Base-by-base conservation (phyloP, 2,888 invertebrate genomes). In the Hydrotaea diabolus region DNA sequence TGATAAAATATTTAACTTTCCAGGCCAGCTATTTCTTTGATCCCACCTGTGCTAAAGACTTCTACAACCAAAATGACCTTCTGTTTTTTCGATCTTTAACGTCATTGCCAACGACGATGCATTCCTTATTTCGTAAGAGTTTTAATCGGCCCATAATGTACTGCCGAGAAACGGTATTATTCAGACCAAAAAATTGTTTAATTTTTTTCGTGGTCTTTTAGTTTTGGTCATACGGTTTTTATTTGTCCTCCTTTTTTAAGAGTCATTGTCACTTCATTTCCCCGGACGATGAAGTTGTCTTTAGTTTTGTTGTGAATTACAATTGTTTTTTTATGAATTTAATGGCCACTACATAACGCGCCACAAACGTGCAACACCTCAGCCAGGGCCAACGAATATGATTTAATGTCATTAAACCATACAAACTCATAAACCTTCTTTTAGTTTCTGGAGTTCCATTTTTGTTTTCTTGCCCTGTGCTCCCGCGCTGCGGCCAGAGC, bases 341-440 rank as follows among this genome's bases (percentile, higher is more conserved):
- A 66, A 8, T 69, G 39, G 39, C 39, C 39, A 1, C 66, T 53
- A 43, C 69, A 59, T 36, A 55, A 21, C 53, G 72, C 72, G 7
- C 2, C 64, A 31, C 7, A 39, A 11, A 73, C 49, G 75, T 73
- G 57, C 76, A 66, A 78, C 84, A 79, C 85, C 85, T 85, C 81
- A 19, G n/a, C 26, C 53, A 23, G 11, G 31, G 55, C 55, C 21
- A 11, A 55, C 39, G 39, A 74, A 39, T 53, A 80, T 64, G 80
- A 66, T 80, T 83, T 82, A 74, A 85, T 77, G 76, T 69, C 79
- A 79, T 82, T 82, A 85, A 85, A 82, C 76, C 79, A 85, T 77
- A 73, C n/a, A 73, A 85, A 82, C 66, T 77, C 85, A 85, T 85
- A 85, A 85, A 85, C 85, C 85, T 82, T 85, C 73, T 83, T 82